A percentile compares a stretch with the other conserved stretches of the same genome.
Evolutionary conservation across 2,113 vertebrate genomes (phyloP).

Genomic region (Podilymbus podiceps): DNA sequence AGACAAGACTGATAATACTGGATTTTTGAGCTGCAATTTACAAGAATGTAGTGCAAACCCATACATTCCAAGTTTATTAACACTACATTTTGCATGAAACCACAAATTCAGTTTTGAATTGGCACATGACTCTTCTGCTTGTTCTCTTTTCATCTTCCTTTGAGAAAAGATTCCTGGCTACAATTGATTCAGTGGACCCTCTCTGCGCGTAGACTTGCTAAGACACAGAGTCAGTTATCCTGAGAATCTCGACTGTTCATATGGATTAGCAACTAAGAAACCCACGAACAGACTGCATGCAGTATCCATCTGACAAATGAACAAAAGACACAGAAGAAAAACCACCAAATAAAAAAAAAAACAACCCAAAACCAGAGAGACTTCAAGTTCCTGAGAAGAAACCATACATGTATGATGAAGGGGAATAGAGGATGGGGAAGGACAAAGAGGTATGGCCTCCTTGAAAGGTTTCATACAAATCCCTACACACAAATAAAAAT

Average conservation of each 20-base stretch:
- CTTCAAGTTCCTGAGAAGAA: neutral
- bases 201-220: neutral
- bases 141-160: neutral
- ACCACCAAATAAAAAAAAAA: neutral
- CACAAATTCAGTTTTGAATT: slow-evolving; percentile 6
- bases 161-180: neutral
- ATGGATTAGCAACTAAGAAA: neutral
- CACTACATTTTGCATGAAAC: neutral
- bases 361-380: neutral
- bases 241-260: neutral
- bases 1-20: neutral
- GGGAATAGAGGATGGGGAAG: neutral
- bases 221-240: neutral
- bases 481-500: neutral
- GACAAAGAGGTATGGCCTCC: neutral
- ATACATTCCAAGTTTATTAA: neutral
- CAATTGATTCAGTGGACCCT: neutral
- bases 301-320: neutral
- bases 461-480: neutral
- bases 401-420: neutral
- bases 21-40: neutral
- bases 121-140: neutral
- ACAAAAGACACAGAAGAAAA: neutral
- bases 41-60: neutral
- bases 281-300: rapidly evolving